A percentile compares a stretch with the other conserved stretches of the same genome.
phyloP scores from a whole-genome alignment of 92 coral and sea anemone species.

The Zoanthus solanderi region DNA sequence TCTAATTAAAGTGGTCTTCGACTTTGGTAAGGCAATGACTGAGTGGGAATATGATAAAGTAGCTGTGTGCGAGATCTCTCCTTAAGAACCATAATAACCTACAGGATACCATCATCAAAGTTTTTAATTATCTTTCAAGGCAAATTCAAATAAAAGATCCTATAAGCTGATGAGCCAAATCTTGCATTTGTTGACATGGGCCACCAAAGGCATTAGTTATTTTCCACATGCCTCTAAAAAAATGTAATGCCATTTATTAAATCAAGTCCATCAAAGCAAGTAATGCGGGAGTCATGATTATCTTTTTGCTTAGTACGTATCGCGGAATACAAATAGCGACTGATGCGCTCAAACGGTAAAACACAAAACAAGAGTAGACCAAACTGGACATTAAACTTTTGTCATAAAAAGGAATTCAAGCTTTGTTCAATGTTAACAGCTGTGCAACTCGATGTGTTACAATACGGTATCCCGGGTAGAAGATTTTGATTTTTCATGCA shows the following conservation, averaged over 20 bases:
- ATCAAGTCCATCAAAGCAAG: too few species aligned
- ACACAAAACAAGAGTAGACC: slow-evolving; percentile 12
- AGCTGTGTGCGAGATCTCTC: neutral
- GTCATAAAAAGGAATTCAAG: neutral
- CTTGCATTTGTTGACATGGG: too few species aligned
- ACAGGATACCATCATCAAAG: too few species aligned
- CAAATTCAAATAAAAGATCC: too few species aligned
- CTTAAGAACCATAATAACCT: too few species aligned
- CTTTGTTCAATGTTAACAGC: neutral
- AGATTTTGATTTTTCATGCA: neutral
- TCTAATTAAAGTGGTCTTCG: neutral
- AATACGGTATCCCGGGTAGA: neutral
- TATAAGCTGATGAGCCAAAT: too few species aligned
- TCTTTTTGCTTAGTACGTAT: too few species aligned
- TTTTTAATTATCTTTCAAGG: too few species aligned
- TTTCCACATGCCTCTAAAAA: too few species aligned
- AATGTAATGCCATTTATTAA: too few species aligned
- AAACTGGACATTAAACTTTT: neutral
- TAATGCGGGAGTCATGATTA: too few species aligned
- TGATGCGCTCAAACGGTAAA: neutral
- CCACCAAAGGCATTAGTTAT: too few species aligned
- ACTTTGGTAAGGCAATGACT: neutral
- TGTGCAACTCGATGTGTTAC: neutral
- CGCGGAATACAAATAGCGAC: neutral
- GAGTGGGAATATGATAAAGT: neutral